Conservation (phyloP, 2,888 invertebrate species). For the Agriopis marginaria region DNA sequence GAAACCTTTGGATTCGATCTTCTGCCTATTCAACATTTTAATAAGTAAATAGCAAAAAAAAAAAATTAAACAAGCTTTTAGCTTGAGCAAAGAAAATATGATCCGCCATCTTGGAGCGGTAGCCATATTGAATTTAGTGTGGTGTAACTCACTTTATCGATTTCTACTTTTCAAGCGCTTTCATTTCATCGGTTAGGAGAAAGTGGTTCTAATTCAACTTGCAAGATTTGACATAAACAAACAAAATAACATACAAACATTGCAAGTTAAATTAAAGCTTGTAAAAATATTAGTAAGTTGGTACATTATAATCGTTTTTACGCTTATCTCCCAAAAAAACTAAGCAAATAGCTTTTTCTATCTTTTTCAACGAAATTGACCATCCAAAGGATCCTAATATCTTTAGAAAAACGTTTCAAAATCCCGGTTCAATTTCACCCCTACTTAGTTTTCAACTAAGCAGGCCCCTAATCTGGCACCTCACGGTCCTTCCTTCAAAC, state of each 20-base stretch:
- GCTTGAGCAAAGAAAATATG: too few relatives aligned
- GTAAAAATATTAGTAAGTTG: background rate
- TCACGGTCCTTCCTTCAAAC: constrained; percentile 34
- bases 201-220: too few relatives aligned
- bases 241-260: too few relatives aligned
- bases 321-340: background rate
- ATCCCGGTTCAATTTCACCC: constrained; percentile 24
- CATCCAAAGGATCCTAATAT: constrained; percentile 6
- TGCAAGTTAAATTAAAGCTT: too few relatives aligned
- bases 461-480: constrained; percentile 32
- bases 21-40: background rate
- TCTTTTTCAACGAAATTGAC: constrained; percentile 11
- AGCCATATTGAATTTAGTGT: too few relatives aligned
- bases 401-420: constrained; percentile 28
- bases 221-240: too few relatives aligned
- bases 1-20: background rate
- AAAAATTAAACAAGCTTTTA: too few relatives aligned
- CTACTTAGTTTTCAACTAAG: constrained; percentile 33
- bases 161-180: too few relatives aligned
- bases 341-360: background rate
- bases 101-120: too few relatives aligned
- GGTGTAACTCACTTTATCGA: too few relatives aligned
- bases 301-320: background rate
- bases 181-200: too few relatives aligned
- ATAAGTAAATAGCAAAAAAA: too few relatives aligned